Evolutionary conservation across 2,888 invertebrate genomes (phyloP).

Genomic region (Drosophila nigricruria): DNA sequence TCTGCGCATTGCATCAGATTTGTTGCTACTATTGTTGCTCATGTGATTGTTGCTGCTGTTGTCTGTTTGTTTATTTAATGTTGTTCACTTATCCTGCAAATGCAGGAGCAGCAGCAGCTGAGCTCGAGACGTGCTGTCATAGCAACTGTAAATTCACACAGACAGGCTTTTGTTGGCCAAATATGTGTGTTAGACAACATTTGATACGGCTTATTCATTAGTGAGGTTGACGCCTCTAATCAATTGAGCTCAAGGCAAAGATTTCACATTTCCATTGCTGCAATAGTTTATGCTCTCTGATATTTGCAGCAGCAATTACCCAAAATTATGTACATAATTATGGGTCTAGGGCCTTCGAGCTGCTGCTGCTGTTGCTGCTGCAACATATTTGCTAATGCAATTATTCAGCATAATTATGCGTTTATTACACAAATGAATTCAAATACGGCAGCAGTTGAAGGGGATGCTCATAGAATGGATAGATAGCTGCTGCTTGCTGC

Average conservation of each 20-base stretch:
- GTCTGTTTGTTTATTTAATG: constrained; percentile 65
- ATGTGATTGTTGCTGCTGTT: constrained; percentile 26
- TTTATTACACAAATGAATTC: constrained; percentile 68
- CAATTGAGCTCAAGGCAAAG: constrained; percentile 49
- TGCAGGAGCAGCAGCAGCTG: constrained; percentile 28
- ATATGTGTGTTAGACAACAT: not conserved
- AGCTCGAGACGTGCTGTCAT: constrained; percentile 1
- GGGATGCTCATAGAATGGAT: constrained; percentile 8
- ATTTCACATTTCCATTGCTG: not conserved
- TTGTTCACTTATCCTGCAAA: constrained; percentile 61
- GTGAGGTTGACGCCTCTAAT: constrained; percentile 69
- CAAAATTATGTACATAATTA: constrained; percentile 57
- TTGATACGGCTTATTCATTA: constrained; percentile 58
- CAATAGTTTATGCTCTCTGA: constrained; percentile 1
- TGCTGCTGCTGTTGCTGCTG: constrained; percentile 40
- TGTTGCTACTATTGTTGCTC: constrained; percentile 23
- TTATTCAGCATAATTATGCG: constrained; percentile 74
- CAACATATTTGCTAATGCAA: constrained; percentile 71
- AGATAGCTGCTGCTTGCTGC: constrained; percentile 12
- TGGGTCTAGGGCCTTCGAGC: constrained; percentile 36
- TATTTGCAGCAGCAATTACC: constrained; percentile 42
- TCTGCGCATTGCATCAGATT: constrained; percentile 51
- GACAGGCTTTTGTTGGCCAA: not conserved
- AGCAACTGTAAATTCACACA: not conserved
- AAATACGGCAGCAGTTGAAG: constrained; percentile 5